These are phyloP conservation scores for Rhagonycha lutea DNA, from an alignment of 2,888 invertebrate genomes.

Conservation along the genomic window DNA sequence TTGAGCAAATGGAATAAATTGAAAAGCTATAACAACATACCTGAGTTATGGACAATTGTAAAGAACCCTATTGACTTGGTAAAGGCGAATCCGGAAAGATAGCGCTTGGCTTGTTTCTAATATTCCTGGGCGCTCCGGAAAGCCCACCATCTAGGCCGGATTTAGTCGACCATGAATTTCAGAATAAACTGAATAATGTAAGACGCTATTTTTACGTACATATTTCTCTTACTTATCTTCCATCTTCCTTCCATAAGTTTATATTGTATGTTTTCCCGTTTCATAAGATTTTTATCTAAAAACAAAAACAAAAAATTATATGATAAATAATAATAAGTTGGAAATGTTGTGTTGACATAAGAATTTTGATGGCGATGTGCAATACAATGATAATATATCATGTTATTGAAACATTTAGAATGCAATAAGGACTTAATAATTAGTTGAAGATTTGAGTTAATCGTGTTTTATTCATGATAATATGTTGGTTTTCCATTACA, in stretches of 20 bases:
- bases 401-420: conserved; percentile 38
- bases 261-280: neutral
- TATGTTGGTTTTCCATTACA: conserved; percentile 30
- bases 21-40: conserved; percentile 20
- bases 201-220: conserved; percentile 32
- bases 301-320: conserved; percentile 20
- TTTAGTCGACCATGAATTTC: conserved; percentile 47
- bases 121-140: conserved; percentile 41
- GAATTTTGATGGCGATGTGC: conserved; percentile 9
- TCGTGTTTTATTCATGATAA: conserved; percentile 29
- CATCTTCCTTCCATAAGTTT: conserved; percentile 20
- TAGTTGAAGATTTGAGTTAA: conserved; percentile 31
- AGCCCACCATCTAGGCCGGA: conserved; percentile 45
- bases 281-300: conserved; percentile 15
- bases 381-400: conserved; percentile 37
- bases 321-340: conserved; percentile 2
- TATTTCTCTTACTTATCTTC: conserved; percentile 26
- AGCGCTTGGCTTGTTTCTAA: conserved; percentile 43
- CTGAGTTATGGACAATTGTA: conserved; percentile 25
- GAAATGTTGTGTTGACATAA: neutral
- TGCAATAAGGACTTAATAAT: conserved; percentile 39
- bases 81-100: conserved; percentile 39
- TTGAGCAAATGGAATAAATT: conserved; percentile 1
- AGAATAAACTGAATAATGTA: conserved; percentile 51
- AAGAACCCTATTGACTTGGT: conserved; percentile 45